Base-by-base conservation (phyloP, 2,888 invertebrate genomes). In the Diarsia brunnea region DNA sequence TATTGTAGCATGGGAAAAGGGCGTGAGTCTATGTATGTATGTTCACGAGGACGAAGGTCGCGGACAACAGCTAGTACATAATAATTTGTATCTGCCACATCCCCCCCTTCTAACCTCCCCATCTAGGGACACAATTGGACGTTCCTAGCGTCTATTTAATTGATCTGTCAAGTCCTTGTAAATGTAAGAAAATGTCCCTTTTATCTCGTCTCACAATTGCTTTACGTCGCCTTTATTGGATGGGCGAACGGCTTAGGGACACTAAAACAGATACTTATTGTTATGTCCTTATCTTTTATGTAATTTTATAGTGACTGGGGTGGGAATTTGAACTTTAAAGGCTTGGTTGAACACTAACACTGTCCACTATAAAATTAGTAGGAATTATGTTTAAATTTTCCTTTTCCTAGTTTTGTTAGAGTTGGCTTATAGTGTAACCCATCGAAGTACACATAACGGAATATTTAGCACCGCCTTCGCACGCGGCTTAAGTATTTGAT, bases 161-260 rank as follows among this genome's bases (percentile, higher is more conserved):
- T 85, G 85, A 85, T 87, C 85, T 85, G 85, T 85, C 79, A 69
- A 16, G 55, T 58, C 24, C 69, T 73, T 85, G 83, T 85, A 86
- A 88, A 84, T 80, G 79, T 78, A 64, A 47, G 61, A 47, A 78
- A 83, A 65, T 51, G 71, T 70, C 66, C 21, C 49, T 55, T 77
- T 75, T 81, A 82, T 79, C 72, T 87, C 83, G 71, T 81, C 77
- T 67, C 73, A 51, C 55, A 73, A 87, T 77, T 71, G 78, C 81
- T 84, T 73, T 66, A 78, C 67, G 51, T 69, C 31, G n/a, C 58
- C 55, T 76, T 87, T 85, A 87, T 85, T 76, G 74, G 82, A 68
- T 58, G 43, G 55, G 21, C 68, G 31, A 76, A 70, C 67, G 75
- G 69, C 60, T 70, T 85, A 70, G 38, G 69, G 55, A 68, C 60